Conservation (phyloP, 2,888 invertebrate genomes). For the Pseudanteris insignis region DNA sequence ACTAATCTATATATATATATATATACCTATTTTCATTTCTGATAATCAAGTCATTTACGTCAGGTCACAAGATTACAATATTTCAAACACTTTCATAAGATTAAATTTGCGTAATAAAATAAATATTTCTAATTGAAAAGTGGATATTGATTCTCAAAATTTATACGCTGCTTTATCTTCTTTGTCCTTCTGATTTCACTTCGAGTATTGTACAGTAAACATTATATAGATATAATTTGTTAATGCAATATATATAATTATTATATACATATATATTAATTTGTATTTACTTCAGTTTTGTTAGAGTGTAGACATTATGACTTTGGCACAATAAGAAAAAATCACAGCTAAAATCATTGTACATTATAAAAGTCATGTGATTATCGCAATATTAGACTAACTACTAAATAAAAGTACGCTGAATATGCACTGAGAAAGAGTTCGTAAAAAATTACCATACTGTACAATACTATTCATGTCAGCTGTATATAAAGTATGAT, state of each 20-base stretch:
- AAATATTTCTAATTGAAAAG: constrained; percentile 40
- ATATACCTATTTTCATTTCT: too few species aligned
- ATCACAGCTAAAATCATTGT: constrained; percentile 65
- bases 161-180: too few species aligned
- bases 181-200: constrained; percentile 43
- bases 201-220: constrained; percentile 54
- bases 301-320: constrained; percentile 45
- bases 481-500: too few species aligned
- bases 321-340: constrained; percentile 65
- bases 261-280: constrained; percentile 38
- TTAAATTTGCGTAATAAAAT: constrained; percentile 42
- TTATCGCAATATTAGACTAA: too few species aligned
- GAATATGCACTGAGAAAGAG: too few species aligned
- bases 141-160: too few species aligned
- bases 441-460: too few species aligned
- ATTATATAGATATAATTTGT: constrained; percentile 48
- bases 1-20: too few species aligned
- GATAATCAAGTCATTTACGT: constrained; percentile 39
- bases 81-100: constrained; percentile 52
- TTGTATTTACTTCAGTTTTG: constrained; percentile 48
- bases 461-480: too few species aligned
- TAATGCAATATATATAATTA: constrained; percentile 41
- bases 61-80: constrained; percentile 53
- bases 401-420: too few species aligned
- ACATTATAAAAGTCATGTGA: constrained; percentile 55